A percentile compares a stretch with the other conserved stretches of the same genome.
Evolutionary conservation across 2,888 invertebrate species (phyloP).

Genomic region (Sminthurinus aureus): DNA sequence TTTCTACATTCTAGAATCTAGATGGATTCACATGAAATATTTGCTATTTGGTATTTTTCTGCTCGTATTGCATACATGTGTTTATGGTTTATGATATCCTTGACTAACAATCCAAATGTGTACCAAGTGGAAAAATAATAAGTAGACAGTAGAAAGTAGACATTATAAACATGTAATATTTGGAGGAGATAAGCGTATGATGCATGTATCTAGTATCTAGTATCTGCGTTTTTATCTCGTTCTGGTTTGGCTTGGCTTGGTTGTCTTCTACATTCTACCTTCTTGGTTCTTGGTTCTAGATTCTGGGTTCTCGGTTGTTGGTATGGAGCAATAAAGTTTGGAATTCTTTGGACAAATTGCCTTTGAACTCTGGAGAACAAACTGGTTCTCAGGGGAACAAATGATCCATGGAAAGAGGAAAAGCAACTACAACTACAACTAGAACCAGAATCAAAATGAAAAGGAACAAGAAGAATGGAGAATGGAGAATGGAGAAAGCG

Average conservation of each 20-base stretch:
- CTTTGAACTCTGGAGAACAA: constrained; percentile 16
- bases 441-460: no score
- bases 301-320: neutral
- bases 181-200: neutral
- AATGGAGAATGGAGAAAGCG: neutral
- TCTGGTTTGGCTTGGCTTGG: neutral
- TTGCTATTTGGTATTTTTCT: no score
- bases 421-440: no score
- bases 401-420: neutral
- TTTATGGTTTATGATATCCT: no score
- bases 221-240: neutral
- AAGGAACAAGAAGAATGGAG: no score
- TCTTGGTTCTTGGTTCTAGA: no score
- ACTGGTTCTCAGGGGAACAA: neutral
- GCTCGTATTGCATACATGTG: no score
- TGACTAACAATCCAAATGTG: no score
- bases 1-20: neutral
- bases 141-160: no score
- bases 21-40: neutral
- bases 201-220: neutral
- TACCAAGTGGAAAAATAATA: no score
- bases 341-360: constrained; percentile 23
- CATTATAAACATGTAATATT: neutral
- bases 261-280: neutral
- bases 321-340: constrained; percentile 16